Evolutionary conservation across 2,888 invertebrate genomes (phyloP).

Genomic region (Proisotoma minuta): DNA sequence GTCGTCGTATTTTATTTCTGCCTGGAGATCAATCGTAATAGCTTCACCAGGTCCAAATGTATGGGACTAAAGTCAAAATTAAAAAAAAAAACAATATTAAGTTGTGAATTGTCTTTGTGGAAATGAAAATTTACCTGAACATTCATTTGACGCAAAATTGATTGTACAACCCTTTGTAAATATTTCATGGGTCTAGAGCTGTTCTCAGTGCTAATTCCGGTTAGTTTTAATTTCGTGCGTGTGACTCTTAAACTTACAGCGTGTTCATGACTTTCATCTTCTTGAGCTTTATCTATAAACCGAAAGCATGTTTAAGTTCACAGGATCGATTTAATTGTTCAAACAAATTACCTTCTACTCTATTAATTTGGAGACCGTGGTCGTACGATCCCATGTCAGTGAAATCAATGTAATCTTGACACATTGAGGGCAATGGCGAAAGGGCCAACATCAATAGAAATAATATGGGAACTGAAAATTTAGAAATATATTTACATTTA

Average conservation of each 20-base stretch:
- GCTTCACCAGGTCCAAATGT: slow-evolving; percentile 45
- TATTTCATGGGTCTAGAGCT: slow-evolving; percentile 26
- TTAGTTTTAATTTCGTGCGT: no score
- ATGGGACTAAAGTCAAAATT: slow-evolving; percentile 33
- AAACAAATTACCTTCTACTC: not conserved
- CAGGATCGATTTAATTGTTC: no score
- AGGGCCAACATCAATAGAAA: not conserved
- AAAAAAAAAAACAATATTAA: slow-evolving; percentile 1
- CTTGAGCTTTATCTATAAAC: no score
- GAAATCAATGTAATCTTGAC: slow-evolving; percentile 34
- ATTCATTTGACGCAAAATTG: slow-evolving; percentile 43
- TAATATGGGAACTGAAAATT: not conserved
- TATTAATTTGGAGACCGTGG: slow-evolving; percentile 37
- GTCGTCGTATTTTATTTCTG: slow-evolving; percentile 44
- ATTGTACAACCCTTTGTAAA: slow-evolving; percentile 39
- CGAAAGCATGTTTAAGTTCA: no score
- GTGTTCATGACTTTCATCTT: no score
- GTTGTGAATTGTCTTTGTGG: not conserved
- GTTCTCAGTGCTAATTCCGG: slow-evolving; percentile 8
- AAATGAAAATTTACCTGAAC: slow-evolving; percentile 34
- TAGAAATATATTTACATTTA: not conserved
- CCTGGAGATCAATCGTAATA: slow-evolving; percentile 45
- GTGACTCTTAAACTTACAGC: no score
- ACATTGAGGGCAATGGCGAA: not conserved
- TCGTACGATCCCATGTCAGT: slow-evolving; percentile 45